Evolutionary conservation across 2,113 vertebrate genomes (phyloP).

Genomic region (Carassius gibelio): DNA sequence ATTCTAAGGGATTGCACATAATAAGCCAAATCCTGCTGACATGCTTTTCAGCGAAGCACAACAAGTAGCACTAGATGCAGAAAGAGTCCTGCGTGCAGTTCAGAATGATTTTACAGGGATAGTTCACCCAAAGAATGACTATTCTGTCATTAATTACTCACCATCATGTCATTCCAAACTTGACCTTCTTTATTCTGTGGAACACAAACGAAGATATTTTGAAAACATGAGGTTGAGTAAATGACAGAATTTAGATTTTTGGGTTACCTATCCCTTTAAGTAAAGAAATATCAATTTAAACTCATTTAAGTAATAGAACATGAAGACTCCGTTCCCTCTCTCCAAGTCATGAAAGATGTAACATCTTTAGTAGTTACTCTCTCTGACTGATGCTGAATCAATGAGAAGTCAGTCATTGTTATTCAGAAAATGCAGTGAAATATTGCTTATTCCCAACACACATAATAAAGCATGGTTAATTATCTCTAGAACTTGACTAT

Average conservation of each 20-base stretch:
- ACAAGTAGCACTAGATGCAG: background rate
- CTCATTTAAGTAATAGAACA: background rate
- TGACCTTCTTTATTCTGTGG: background rate
- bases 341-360: background rate
- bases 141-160: background rate
- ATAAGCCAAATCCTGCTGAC: constrained; percentile 6
- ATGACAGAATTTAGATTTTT: background rate
- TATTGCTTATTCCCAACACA: background rate
- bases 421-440: background rate
- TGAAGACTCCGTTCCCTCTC: background rate
- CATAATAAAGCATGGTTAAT: background rate
- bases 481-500: background rate
- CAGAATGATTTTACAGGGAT: background rate
- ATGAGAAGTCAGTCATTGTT: background rate
- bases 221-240: background rate
- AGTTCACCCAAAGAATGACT: background rate
- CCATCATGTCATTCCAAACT: background rate
- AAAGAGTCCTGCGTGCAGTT: background rate
- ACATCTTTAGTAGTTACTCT: background rate
- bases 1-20: constrained; percentile 14
- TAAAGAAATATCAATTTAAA: background rate
- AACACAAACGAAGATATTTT: background rate
- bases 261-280: background rate
- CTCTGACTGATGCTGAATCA: background rate
- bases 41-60: background rate